These are phyloP conservation scores for Paedocypris sp. DNA, from an alignment of 2,113 vertebrate genomes.

Conservation along the genomic window DNA sequence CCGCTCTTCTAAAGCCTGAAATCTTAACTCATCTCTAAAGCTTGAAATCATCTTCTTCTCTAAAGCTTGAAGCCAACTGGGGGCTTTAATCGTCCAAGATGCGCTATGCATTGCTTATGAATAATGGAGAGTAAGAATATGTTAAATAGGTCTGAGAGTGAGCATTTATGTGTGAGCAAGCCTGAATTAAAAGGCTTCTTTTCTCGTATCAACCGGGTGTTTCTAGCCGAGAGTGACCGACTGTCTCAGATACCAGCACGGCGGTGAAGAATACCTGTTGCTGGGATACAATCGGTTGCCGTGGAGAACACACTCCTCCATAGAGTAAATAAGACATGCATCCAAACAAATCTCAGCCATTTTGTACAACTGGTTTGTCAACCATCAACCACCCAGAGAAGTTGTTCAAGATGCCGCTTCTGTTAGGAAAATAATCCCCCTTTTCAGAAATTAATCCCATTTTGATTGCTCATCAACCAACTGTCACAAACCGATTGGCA, in stretches of 20 bases:
- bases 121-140: background rate
- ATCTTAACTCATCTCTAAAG: too few relatives aligned
- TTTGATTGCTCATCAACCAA: constrained; percentile 42
- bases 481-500: constrained; percentile 44
- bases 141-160: constrained; percentile 20
- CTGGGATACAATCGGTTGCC: constrained; percentile 39
- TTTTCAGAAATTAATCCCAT: constrained; percentile 40
- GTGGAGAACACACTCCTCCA: constrained; percentile 42
- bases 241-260: constrained; percentile 35
- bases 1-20: too few relatives aligned
- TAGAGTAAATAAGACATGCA: too few relatives aligned
- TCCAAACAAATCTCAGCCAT: too few relatives aligned
- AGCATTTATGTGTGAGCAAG: constrained; percentile 7
- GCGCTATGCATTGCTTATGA: constrained; percentile 28
- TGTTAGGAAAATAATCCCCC: constrained; percentile 21
- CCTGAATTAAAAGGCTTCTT: constrained; percentile 19
- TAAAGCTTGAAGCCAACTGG: background rate
- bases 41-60: too few relatives aligned
- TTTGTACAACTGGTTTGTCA: too few relatives aligned
- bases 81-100: background rate
- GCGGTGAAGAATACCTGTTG: constrained; percentile 48
- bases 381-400: constrained; percentile 48
- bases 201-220: constrained; percentile 34
- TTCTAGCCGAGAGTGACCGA: constrained; percentile 33
- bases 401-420: constrained; percentile 38